Evolutionary conservation across 2,888 invertebrate genomes (phyloP).

Genomic region (Eilema sororculum): DNA sequence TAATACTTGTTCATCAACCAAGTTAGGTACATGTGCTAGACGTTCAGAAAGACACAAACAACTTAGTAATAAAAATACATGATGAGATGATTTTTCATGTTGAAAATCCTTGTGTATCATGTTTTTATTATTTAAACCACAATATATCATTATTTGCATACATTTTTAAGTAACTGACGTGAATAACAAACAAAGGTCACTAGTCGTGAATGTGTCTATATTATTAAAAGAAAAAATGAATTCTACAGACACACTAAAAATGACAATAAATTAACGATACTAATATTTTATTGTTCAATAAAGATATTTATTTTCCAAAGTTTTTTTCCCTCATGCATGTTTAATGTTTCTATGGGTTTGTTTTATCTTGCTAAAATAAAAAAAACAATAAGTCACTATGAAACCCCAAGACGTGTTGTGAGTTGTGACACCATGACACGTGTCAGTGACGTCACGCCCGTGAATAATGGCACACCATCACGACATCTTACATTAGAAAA

Average conservation of each 20-base stretch:
- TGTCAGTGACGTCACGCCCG: slow-evolving; percentile 26
- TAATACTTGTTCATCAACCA: too few species aligned
- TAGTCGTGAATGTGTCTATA: not conserved
- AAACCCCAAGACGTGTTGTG: slow-evolving; percentile 27
- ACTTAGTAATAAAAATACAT: too few species aligned
- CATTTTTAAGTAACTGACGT: not conserved
- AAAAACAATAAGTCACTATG: slow-evolving; percentile 20
- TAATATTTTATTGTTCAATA: not conserved
- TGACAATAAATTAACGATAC: not conserved
- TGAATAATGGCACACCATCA: slow-evolving; percentile 20
- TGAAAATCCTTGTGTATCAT: too few species aligned
- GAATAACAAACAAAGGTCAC: not conserved
- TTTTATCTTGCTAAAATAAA: not conserved
- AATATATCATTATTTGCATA: not conserved
- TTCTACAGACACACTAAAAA: not conserved
- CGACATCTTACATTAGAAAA: slow-evolving; percentile 5
- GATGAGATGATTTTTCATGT: too few species aligned
- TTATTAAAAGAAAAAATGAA: not conserved
- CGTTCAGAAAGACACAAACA: too few species aligned
- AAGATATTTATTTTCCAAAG: not conserved
- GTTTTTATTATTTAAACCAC: not conserved
- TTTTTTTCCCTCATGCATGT: not conserved
- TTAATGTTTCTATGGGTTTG: not conserved
- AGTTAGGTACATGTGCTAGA: too few species aligned
- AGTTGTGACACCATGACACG: slow-evolving; percentile 34